Base-by-base conservation (phyloP, 2,888 invertebrate species). In the Hypolimnas misippus region DNA sequence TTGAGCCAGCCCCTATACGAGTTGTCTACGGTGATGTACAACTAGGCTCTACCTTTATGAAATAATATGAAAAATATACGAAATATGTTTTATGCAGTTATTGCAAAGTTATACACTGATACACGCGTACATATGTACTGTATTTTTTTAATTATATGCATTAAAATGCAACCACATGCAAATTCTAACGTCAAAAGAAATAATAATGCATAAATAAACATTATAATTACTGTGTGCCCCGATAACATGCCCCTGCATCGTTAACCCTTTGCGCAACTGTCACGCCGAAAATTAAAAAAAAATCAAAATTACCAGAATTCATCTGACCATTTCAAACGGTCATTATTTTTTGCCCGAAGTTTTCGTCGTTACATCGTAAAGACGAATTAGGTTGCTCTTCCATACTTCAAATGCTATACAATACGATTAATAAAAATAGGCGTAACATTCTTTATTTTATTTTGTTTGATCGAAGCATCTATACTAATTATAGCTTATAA, bases 311-410 rank as follows among this genome's bases (percentile, higher is more conserved):
- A 70, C 71, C 71, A 71, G 68, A 73, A 73, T 42, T 68, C 72
- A 78, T 81, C 79, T 83, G 83, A 81, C 82, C 82, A 82, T 80
- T 76, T 77, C 82, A 80, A 88, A 88, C 89, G 87, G 87, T 75
- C 81, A 76, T 72, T 74, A 65, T 79, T 82, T 82, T 82, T 83
- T 78, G 53, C 42, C 59, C 21, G 53, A 53, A 38, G 71, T 56
- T 76, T 73, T 70, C 67, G 73, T 84, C 81, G 80, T 85, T 83
- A 82, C 65, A 76, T 80, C 76, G 71, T 81, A 78, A 81, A 83
- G 76, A 76, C 77, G 72, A 74, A 71, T 53, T 19, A 57, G 29
- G 52, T 12, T 33, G 4, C 4, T 5, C 7, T 3, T 33, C 52
- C 58, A 59, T 19, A 4, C n/a, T n/a, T n/a, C 12, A 44, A 33